These are phyloP conservation scores for Limenitis camilla DNA, from an alignment of 2,888 invertebrate species.

Conservation along the genomic window DNA sequence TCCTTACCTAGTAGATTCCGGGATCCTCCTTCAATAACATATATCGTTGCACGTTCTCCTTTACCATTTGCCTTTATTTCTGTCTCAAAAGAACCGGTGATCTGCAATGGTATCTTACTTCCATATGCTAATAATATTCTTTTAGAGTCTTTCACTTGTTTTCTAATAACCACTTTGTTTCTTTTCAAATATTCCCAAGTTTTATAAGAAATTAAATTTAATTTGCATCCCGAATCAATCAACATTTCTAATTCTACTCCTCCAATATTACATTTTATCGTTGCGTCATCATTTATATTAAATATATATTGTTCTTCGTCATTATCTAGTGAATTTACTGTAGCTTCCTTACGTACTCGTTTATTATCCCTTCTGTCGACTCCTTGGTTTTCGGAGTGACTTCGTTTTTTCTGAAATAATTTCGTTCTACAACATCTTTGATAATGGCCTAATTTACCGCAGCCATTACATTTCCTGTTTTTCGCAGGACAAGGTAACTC, in stretches of 20 bases:
- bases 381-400: slow-evolving; percentile 7
- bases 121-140: slow-evolving; percentile 28
- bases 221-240: slow-evolving; percentile 3
- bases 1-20: too few relatives aligned
- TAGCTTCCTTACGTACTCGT: background rate
- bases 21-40: too few relatives aligned
- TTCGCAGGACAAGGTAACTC: slow-evolving; percentile 25
- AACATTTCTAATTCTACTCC: too few relatives aligned
- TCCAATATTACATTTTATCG: too few relatives aligned
- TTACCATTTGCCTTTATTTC: too few relatives aligned
- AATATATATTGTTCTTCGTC: too few relatives aligned
- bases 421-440: too few relatives aligned
- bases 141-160: slow-evolving; percentile 16
- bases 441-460: slow-evolving; percentile 26
- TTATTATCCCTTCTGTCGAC: background rate
- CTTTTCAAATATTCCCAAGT: slow-evolving; percentile 11
- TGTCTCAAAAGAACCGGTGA: too few relatives aligned
- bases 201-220: slow-evolving; percentile 2
- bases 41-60: too few relatives aligned
- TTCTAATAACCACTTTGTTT: background rate
- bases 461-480: slow-evolving; percentile 23
- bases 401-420: too few relatives aligned
- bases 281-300: too few relatives aligned
- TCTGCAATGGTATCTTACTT: too few relatives aligned
- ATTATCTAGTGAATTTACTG: slow-evolving; percentile 1